phyloP scores from a whole-genome alignment of 2,888 invertebrate genomes.

The Folsomia candida region DNA sequence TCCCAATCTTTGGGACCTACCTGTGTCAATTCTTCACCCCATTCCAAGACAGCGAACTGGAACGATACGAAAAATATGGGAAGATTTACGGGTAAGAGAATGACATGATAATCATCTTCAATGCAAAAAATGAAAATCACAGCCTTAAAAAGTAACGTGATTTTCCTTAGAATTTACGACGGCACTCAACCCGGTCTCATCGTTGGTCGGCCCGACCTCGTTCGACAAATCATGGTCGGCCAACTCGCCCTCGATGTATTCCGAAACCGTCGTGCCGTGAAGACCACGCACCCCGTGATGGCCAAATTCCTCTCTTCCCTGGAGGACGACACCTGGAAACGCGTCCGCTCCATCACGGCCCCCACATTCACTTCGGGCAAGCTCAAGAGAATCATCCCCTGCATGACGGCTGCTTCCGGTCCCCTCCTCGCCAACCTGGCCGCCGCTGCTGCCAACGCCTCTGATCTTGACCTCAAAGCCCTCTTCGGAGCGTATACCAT shows the following conservation, averaged over 20 bases:
- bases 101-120: neutral
- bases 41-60: constrained; percentile 10
- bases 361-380: constrained; percentile 46
- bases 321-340: constrained; percentile 41
- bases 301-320: constrained; percentile 42
- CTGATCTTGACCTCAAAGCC: constrained; percentile 39
- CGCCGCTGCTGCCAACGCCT: constrained; percentile 28
- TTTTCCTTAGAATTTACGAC: constrained; percentile 15
- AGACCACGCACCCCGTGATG: constrained; percentile 38
- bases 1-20: constrained; percentile 14
- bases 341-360: constrained; percentile 43
- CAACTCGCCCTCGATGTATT: constrained; percentile 6
- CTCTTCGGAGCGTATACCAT: constrained; percentile 46
- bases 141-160: too few relatives aligned
- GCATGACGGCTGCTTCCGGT: constrained; percentile 37
- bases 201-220: constrained; percentile 1
- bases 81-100: constrained; percentile 17
- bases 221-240: constrained; percentile 8
- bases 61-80: constrained; percentile 11
- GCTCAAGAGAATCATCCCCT: constrained; percentile 36
- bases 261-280: constrained; percentile 13
- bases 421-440: constrained; percentile 35
- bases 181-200: constrained; percentile 13
- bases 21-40: constrained; percentile 12
- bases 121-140: too few relatives aligned